Evolutionary conservation across 2,113 vertebrate genomes (phyloP), one percentile per base, ranked within the genome.

Genomic region (Nerophis ophidion): DNA sequence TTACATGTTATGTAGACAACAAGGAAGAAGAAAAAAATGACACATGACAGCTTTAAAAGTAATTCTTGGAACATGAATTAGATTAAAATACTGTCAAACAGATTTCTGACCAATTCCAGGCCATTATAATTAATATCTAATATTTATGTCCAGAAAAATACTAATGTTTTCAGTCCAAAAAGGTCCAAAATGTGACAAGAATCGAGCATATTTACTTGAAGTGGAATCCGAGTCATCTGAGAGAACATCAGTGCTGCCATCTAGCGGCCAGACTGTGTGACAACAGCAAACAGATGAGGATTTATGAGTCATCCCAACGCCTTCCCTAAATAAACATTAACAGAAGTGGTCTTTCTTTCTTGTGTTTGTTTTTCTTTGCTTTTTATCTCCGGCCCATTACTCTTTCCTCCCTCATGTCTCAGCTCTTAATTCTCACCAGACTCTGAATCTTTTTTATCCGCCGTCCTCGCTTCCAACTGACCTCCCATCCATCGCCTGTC

Each of bases 201-300:
- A 44, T 11, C 0, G 3, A 48, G 0, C 48, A 17, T 48, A 48
- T 48, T 17, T 4, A n/a, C 3, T 8, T 48, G 1, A 33, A 34
- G 38, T 51, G 1, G 7, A 7, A 26, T 51, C 26, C 48, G 52
- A 44, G 52, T 51, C 17, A 12, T 44, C 9, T 53, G 16, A 44
- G 48, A 35, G 49, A 83, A 70, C 55, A 87, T 85, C 81, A 84
- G 83, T 88, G 79, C 86, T 89, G 89, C 76, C 84, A 85, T 85
- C 90, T 89, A 74, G 77, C 90, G 90, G 90, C 60, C 33, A 60
- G 55, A 83, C 57, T 66, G 47, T 66, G 81, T 77, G 63, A 87
- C 79, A 61, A 77, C 88, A 87, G 6, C 8, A 66, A 62, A 67
- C 36, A 33, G 16, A 74, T 42, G 6, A 2, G 11, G 4, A 15